These are phyloP conservation scores for Nemapogon koenigi DNA, from an alignment of 2,888 invertebrate species.

Conservation along the genomic window DNA sequence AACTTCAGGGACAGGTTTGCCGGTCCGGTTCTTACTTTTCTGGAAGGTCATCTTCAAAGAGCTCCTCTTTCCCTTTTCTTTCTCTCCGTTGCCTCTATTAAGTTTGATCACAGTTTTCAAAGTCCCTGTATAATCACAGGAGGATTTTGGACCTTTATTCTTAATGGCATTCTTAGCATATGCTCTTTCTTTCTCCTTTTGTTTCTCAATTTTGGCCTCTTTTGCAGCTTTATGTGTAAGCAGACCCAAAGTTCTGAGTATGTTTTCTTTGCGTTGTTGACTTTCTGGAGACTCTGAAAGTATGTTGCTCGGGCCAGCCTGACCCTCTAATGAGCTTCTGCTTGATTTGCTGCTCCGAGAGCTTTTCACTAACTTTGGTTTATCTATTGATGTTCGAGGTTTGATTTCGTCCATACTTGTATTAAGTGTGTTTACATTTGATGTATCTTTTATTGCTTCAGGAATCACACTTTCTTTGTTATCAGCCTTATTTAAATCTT, in stretches of 20 bases:
- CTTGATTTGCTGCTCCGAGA: slow-evolving; percentile 28
- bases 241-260: slow-evolving; percentile 76
- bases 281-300: slow-evolving; percentile 67
- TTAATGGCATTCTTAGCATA: slow-evolving; percentile 17
- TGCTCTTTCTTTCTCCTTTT: slow-evolving; percentile 55
- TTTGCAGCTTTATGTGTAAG: slow-evolving; percentile 78
- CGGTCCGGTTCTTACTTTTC: slow-evolving; percentile 69
- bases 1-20: slow-evolving; percentile 52
- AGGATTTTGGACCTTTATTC: slow-evolving; percentile 30
- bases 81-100: slow-evolving; percentile 57
- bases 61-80: slow-evolving; percentile 68
- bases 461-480: background rate
- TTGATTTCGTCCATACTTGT: too few species aligned
- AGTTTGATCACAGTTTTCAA: slow-evolving; percentile 85
- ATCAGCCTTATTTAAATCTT: background rate
- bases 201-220: slow-evolving; percentile 67
- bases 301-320: slow-evolving; percentile 42
- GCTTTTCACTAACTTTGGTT: slow-evolving; percentile 16
- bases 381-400: slow-evolving; percentile 11
- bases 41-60: slow-evolving; percentile 82
- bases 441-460: background rate
- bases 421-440: background rate
- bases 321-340: slow-evolving; percentile 33
- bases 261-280: slow-evolving; percentile 73
- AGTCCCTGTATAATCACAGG: slow-evolving; percentile 76